Base-by-base conservation (phyloP, 92 coral and sea anemone species). In the Epizoanthus stellaris region DNA sequence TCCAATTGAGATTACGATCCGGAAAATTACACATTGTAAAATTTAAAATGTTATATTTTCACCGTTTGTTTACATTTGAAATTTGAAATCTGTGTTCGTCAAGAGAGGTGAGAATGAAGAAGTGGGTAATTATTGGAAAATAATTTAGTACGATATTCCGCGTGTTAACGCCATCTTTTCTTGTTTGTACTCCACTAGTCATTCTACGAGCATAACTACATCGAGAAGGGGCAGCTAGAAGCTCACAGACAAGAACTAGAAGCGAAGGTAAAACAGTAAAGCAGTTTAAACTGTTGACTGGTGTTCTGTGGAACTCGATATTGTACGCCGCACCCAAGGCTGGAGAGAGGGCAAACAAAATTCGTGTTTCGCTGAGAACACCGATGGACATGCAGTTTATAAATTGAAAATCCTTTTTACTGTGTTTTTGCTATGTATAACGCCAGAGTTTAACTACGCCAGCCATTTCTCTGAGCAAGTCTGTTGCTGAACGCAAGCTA, bases 151-250 rank as follows among this genome's bases (percentile, higher is more conserved):
- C 9, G 8, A 13, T 68, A 16, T 57, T 65, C 0, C 59, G 64
- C 61, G 38, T 52, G 5, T 38, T 72, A 1, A 65, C 69, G 9
- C 14, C 62, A 20, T 10, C 8, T 67, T 56, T 80, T 30, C 0
- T 62, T 2, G 40, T 74, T 20, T 74, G 16, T 4, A 13, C 21
- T 52, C 12, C 80, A 71, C 34, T 64, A 94, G 98, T 84, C 90
- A 4, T 92, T 89, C 81, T 96, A 95, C 77, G 95, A 90, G 65
- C 88, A 89, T 39, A 92, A 96, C 87, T 96, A 87, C 66, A 95
- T 94, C 15, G 99, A 94, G 63, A 96, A 96, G 65, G 99, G 97
- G 30, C 95, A 96, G 83, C 79, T 96, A 49, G 99, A 96, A 43
- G 85, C 87, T 11, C 90, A 87, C 84, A 94, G 90, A 53, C 93